Evolutionary conservation across 2,797 vertebrate genomes (phyloP), one percentile per base, ranked within the genome.

Genomic region (Mormyrus proboscirostris): DNA sequence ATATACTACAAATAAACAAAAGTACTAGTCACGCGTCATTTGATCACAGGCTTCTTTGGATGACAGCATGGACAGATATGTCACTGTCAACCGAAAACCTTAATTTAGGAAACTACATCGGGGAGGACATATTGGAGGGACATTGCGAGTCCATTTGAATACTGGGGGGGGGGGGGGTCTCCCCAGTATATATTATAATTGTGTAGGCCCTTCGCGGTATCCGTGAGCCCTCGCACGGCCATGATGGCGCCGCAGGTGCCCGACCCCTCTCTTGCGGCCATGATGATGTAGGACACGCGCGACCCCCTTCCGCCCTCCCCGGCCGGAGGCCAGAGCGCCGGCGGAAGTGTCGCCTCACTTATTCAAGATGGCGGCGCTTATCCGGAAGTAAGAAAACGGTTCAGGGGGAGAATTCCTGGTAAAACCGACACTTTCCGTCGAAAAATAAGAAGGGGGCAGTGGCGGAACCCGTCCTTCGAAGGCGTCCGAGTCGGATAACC

Each of bases 351-450:
- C 93, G 93, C 38, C 73, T 93, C 91, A 95, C 93, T 22, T 94
- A 91, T 95, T 95, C 94, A 96, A 96, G 95, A 97, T 96, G 95
- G 95, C 95, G 93, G 92, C 95, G 93, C 93, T 92, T 94, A 94
- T 94, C 93, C 95, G 94, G 95, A 96, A 96, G 94, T 95, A 93
- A 90, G 92, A 92, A 93, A 95, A 95, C 91, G 95, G 94, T 92
- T 94, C 92, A 92, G 89, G 92, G 92, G 93, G 94, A 93, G 91
- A 95, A 95, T 94, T 94, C 94, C 14, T 65, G 57, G 94, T 93
- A 94, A 92, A 82, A 73, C 4, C 90, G 62, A 41, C 0, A 44
- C 92, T 91, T 88, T 89, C 73, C 9, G 65, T 89, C 88, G 47
- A 90, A 94, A 91, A 90, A 93, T 41, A 51, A 53, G 1, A 84